These are phyloP conservation scores for Pogoniulus pusillus DNA, from an alignment of 2,797 vertebrate genomes.

Conservation along the genomic window DNA sequence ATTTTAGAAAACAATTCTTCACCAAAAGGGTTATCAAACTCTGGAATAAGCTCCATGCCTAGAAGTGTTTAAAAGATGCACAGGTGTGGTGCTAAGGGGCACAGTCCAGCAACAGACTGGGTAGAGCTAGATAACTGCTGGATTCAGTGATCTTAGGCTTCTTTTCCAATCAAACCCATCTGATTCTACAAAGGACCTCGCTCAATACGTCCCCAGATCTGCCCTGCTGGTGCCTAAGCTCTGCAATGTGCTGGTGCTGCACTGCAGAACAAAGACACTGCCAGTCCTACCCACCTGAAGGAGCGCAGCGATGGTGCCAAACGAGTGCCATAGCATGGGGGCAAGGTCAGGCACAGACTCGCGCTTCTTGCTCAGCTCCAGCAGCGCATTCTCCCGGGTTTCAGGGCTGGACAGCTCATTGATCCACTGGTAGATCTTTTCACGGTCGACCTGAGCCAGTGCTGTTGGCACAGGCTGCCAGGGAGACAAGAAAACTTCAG, in stretches of 20 bases:
- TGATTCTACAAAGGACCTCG: not conserved
- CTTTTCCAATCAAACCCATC: too few relatives aligned
- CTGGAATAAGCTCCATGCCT: too few relatives aligned
- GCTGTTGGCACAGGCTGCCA: slow-evolving; percentile 92
- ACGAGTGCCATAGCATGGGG: slow-evolving; percentile 98
- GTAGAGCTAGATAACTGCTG: too few relatives aligned
- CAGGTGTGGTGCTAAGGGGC: too few relatives aligned
- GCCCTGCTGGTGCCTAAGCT: rapidly evolving
- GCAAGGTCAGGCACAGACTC: slow-evolving; percentile 97
- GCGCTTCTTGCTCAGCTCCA: slow-evolving; percentile 97
- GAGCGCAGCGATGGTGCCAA: slow-evolving; percentile 95
- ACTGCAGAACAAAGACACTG: rapidly evolving
- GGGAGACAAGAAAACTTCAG: slow-evolving; percentile 26
- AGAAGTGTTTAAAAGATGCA: too few relatives aligned
- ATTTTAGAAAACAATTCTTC: too few relatives aligned
- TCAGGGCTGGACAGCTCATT: slow-evolving; percentile 97
- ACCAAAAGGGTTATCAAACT: too few relatives aligned
- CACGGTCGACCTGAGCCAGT: slow-evolving; percentile 94
- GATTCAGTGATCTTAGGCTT: too few relatives aligned
- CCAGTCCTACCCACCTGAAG: slow-evolving; percentile 83
- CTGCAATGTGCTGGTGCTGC: not conserved
- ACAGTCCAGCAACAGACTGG: too few relatives aligned
- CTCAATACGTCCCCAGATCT: not conserved
- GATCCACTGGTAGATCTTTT: slow-evolving; percentile 99
- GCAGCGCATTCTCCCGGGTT: slow-evolving; percentile 93